phyloP scores from a whole-genome alignment of 2,888 invertebrate species.

The Malachius bipustulatus region DNA sequence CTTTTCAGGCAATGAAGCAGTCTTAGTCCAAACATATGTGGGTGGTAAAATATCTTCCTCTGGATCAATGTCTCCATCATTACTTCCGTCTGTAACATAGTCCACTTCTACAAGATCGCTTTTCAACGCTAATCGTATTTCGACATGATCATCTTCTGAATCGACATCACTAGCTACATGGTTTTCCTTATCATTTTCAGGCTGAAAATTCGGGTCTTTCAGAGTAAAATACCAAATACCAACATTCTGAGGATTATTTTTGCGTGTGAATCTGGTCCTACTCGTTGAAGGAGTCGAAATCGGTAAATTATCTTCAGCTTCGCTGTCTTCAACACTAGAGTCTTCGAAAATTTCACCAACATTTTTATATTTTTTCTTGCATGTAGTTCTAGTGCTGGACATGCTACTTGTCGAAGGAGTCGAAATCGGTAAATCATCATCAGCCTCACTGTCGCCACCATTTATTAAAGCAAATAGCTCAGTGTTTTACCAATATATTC shows the following conservation, averaged over 20 bases:
- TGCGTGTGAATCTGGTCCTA: background rate
- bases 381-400: slow-evolving; percentile 1
- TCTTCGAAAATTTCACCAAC: no score
- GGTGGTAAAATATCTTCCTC: background rate
- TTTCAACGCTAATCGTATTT: no score
- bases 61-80: background rate
- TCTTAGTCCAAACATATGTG: slow-evolving; percentile 2
- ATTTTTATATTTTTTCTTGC: no score
- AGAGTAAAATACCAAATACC: no score
- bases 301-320: slow-evolving; percentile 5
- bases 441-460: slow-evolving; percentile 1
- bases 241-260: no score
- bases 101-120: background rate
- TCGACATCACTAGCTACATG: no score
- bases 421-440: slow-evolving; percentile 2
- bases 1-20: no score
- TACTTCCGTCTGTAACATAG: slow-evolving; percentile 3
- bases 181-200: no score
- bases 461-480: slow-evolving; percentile 1
- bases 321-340: background rate
- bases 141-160: no score
- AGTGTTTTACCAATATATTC: no score
- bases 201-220: no score
- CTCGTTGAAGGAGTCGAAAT: background rate
- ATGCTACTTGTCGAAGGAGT: slow-evolving; percentile 2